Conservation (phyloP, 2,888 invertebrate genomes). For the Protonemura montana region DNA sequence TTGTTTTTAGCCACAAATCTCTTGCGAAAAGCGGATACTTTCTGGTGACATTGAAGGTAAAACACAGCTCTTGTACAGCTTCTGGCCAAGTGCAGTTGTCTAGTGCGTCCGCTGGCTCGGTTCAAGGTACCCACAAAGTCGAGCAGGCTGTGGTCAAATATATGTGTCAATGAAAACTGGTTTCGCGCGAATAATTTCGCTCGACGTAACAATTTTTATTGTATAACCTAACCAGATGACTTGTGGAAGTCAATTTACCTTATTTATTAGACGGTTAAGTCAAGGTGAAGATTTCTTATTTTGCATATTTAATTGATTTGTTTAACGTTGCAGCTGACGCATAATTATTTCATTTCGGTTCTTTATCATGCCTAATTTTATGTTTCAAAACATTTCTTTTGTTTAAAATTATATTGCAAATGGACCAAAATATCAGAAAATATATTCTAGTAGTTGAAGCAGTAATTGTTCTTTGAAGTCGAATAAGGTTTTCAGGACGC, state of each 20-base stretch:
- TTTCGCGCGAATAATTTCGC: background rate
- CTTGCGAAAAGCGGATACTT: background rate
- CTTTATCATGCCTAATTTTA: background rate
- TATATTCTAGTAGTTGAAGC: no score
- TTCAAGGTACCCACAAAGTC: background rate
- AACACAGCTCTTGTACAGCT: background rate
- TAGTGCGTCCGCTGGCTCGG: background rate
- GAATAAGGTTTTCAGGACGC: background rate
- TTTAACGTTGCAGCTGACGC: background rate
- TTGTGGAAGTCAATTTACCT: background rate
- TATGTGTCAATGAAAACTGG: constrained; percentile 2
- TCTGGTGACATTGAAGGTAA: background rate
- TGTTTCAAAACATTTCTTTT: no score
- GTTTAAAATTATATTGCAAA: no score
- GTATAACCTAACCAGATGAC: constrained; percentile 12
- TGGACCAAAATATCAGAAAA: background rate
- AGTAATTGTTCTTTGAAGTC: background rate
- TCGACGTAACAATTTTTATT: background rate
- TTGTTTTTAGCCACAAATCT: background rate
- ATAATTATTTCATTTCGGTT: background rate
- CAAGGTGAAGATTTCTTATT: background rate
- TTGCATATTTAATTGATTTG: background rate
- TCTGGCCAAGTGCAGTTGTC: background rate
- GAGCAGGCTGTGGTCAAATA: background rate
- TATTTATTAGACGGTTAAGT: background rate